Evolutionary conservation across 2,797 vertebrate species (phyloP), one percentile per base, ranked within the genome.

Genomic region (Acanthiza pusilla): DNA sequence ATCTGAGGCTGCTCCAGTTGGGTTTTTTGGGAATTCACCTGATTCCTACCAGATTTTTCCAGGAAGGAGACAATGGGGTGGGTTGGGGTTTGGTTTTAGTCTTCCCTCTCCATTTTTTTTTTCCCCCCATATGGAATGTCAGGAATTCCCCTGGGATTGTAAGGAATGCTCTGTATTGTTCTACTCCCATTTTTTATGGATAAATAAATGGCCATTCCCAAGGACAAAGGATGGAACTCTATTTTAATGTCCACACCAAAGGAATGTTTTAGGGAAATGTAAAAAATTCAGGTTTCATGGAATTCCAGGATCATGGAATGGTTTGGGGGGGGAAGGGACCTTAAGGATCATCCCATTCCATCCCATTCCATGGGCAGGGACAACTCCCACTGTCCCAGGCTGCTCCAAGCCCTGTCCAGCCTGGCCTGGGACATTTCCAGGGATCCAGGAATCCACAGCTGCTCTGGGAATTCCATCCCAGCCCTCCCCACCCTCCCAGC

Each of bases 241-340:
- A 18, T 43, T 75, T 17, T 16, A 32, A 5, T 14, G 23, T 36
- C 20, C 30, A 22, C 0, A 0, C 20, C n/a, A 3, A 61, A 38
- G 43, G 26, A 61, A 9, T 61, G 27, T 43, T 72, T 76, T 23
- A 30, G 22, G 25, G 18, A n/a, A 76, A 38, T 0, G 1, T 27
- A 9, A 86, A 9, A 54, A 47, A 68, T 13, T 18, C 68, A 29
- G 11, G 9, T 89, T 82, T 50, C 40, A 19, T 38, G 58, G 29
- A 40, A 74, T 16, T 7, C 11, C 5, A 13, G n/a, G 29, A 7
- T 17, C 15, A 3, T 29, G 32, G 71, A 30, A 30, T 16, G 19
- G 32, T 21, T 34, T 34, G 53, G 32, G 53, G 6, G 6, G 15
- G 70, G 40, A 57, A 57, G 38, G 36, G 29, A 40, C 11, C 20